Conservation (phyloP, 1,140 invertebrate genomes). For the Atta cephalotes region DNA sequence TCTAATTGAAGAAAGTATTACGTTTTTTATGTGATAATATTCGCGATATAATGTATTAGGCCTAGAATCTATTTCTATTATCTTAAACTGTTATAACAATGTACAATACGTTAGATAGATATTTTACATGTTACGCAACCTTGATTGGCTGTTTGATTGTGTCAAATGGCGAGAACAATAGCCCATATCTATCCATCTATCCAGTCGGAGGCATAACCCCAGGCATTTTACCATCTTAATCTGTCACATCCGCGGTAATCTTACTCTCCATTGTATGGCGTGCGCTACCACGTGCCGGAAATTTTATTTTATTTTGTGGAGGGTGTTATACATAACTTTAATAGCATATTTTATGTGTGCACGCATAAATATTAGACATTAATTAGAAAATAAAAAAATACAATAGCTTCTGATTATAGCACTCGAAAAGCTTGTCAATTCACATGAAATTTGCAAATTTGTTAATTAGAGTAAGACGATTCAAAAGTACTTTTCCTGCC, state of each 20-base stretch:
- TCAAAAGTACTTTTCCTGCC: too few relatives aligned
- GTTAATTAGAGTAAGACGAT: too few relatives aligned
- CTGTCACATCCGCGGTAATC: slow-evolving; percentile 81
- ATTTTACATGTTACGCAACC: slow-evolving; percentile 81
- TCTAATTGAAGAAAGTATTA: background rate
- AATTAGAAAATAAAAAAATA: slow-evolving; percentile 1
- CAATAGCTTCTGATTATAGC: background rate
- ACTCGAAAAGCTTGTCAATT: background rate
- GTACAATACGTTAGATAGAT: slow-evolving; percentile 6
- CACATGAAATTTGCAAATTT: background rate
- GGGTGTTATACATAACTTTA: background rate
- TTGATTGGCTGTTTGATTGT: slow-evolving; percentile 82
- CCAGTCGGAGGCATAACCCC: slow-evolving; percentile 76
- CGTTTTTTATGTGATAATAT: background rate
- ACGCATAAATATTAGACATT: background rate
- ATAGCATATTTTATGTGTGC: background rate
- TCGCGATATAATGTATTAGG: background rate
- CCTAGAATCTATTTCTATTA: background rate
- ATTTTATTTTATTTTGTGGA: slow-evolving; percentile 30
- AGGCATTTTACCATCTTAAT: slow-evolving; percentile 81
- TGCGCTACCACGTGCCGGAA: slow-evolving; percentile 51
- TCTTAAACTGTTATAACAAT: slow-evolving; percentile 11
- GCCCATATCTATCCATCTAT: slow-evolving; percentile 73
- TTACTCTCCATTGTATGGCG: slow-evolving; percentile 57
- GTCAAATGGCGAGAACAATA: slow-evolving; percentile 85